Percentiles rank a stretch among this genome's conserved stretches.
Evolutionary conservation across 2,797 vertebrate species (phyloP).

Genomic region (Mus minutoides): DNA sequence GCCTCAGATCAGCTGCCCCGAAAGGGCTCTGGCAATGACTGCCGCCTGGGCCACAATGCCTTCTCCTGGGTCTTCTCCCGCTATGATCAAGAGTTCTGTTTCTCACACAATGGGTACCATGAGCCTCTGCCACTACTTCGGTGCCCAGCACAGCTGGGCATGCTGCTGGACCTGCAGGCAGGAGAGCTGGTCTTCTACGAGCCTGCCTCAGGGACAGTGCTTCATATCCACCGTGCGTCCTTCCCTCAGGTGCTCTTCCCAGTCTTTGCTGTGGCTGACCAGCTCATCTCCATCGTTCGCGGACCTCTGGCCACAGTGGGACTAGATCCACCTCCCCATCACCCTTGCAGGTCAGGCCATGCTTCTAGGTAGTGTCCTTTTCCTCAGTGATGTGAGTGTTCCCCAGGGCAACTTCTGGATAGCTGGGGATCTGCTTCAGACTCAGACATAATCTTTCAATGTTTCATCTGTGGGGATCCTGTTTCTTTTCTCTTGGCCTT

Average conservation of each 20-base stretch:
- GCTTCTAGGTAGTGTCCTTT: not conserved
- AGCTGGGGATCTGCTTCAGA: not conserved
- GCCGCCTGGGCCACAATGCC: slow-evolving; percentile 92
- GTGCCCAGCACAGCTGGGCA: slow-evolving; percentile 88
- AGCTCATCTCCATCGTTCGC: slow-evolving; percentile 88
- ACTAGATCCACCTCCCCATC: not conserved
- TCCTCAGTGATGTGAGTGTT: not conserved
- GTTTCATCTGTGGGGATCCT: not conserved
- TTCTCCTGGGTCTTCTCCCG: slow-evolving; percentile 95
- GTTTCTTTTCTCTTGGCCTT: not conserved
- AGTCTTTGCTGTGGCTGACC: slow-evolving; percentile 93
- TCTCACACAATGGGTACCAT: slow-evolving; percentile 89
- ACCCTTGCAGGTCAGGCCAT: not conserved
- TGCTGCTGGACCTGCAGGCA: slow-evolving; percentile 92
- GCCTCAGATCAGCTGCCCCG: slow-evolving; percentile 92
- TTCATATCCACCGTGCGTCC: slow-evolving; percentile 86
- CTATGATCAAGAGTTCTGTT: slow-evolving; percentile 92
- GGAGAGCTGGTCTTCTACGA: slow-evolving; percentile 94
- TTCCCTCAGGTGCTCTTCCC: slow-evolving; percentile 91
- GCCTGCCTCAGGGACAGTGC: slow-evolving; percentile 87
- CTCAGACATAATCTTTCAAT: not conserved
- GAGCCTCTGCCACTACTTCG: slow-evolving; percentile 87
- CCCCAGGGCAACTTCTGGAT: not conserved
- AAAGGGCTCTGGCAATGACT: slow-evolving; percentile 91
- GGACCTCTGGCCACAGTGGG: slow-evolving; percentile 62